Percentiles rank a stretch among this genome's conserved stretches.
These are phyloP conservation scores for Dryomyza anilis DNA, from an alignment of 2,888 invertebrate species.

Conservation along the genomic window DNA sequence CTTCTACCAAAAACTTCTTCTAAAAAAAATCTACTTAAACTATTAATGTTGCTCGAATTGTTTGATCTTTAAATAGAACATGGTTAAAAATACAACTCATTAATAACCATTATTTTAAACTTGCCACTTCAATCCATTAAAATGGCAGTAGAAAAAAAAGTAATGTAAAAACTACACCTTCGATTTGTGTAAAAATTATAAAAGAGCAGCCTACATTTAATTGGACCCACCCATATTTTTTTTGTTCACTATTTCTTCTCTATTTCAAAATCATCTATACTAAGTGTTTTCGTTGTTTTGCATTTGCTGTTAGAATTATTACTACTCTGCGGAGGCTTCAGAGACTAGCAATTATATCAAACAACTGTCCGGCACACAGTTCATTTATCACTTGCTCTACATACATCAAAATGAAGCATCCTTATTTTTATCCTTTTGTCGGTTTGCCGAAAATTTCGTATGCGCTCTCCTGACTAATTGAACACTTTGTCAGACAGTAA, in stretches of 20 bases:
- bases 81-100: no score
- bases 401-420: neutral
- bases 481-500: constrained; percentile 36
- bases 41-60: no score
- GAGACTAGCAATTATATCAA: neutral
- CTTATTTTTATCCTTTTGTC: constrained; percentile 22
- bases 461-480: constrained; percentile 47
- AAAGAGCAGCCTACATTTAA: constrained; percentile 17
- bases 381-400: constrained; percentile 31
- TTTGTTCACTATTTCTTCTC: neutral
- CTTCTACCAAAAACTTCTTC: no score
- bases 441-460: constrained; percentile 29
- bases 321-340: no score
- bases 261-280: neutral
- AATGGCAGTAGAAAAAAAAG: no score
- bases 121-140: no score
- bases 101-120: no score
- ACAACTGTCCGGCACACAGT: constrained; percentile 5
- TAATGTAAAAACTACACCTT: no score
- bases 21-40: no score
- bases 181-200: no score
- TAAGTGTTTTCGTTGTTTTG: neutral
- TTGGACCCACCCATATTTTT: neutral
- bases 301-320: neutral
- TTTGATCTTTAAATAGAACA: no score